phyloP scores from a whole-genome alignment of 2,113 vertebrate species.

The Platycercus adscitus region DNA sequence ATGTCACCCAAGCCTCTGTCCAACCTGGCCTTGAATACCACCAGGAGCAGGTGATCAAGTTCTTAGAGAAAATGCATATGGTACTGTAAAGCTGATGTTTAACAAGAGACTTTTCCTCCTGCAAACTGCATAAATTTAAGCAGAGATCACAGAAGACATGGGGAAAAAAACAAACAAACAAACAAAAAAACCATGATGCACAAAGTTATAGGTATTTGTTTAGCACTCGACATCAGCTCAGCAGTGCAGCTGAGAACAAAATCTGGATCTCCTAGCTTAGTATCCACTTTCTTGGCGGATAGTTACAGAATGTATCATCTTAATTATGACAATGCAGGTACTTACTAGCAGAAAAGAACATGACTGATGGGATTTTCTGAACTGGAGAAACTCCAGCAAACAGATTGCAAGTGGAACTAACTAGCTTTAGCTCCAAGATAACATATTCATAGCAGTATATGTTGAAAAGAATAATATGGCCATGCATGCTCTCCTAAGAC shows the following conservation, averaged over 20 bases:
- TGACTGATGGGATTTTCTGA: conserved; percentile 29
- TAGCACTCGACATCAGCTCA: neutral
- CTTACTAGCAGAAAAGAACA: conserved; percentile 36
- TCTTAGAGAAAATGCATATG: neutral
- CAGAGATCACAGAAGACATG: neutral
- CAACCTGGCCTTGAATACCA: too few species aligned
- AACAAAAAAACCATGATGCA: accelerated
- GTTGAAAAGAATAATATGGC: neutral
- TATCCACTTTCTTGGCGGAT: neutral
- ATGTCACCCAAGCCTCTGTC: too few species aligned
- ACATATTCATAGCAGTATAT: neutral
- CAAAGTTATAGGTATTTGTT: neutral
- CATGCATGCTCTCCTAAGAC: neutral
- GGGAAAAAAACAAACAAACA: neutral
- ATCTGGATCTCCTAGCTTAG: neutral
- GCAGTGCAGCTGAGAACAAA: neutral
- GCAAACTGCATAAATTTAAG: accelerated
- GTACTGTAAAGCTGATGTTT: neutral
- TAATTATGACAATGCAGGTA: conserved; percentile 21
- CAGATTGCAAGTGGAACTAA: neutral
- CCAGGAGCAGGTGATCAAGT: neutral
- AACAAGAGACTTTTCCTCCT: neutral
- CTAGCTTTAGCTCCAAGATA: conserved; percentile 33
- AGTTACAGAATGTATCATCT: conserved; percentile 15
- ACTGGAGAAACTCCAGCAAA: conserved; percentile 14